Percentiles rank a stretch among this genome's conserved stretches.
Conservation (phyloP, 2,797 vertebrate species). For the Rhinophrynus dorsalis region DNA sequence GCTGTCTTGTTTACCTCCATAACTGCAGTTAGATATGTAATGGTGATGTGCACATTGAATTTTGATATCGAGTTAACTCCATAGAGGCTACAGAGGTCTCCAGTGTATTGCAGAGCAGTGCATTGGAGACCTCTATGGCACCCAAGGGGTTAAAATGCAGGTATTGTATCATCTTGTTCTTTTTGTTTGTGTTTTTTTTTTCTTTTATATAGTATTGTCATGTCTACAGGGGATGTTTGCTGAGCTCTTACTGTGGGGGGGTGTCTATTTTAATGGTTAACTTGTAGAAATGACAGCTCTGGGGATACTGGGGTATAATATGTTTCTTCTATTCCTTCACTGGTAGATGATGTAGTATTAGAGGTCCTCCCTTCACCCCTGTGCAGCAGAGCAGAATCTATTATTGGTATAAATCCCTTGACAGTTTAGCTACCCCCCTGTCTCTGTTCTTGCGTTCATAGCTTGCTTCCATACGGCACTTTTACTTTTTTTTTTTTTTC, state of each 20-base stretch:
- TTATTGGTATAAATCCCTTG: slow-evolving; percentile 64
- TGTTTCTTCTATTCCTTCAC: slow-evolving; percentile 45
- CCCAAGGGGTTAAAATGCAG: too few species aligned
- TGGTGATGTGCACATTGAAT: slow-evolving; percentile 67
- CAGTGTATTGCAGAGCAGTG: too few species aligned
- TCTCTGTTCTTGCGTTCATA: slow-evolving; percentile 68
- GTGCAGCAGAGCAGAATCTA: slow-evolving; percentile 58
- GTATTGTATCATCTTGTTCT: slow-evolving; percentile 59
- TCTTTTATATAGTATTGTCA: slow-evolving; percentile 32
- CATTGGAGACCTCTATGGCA: too few species aligned
- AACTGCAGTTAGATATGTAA: slow-evolving; percentile 65
- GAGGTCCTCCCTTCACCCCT: slow-evolving; percentile 43
- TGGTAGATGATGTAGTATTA: slow-evolving; percentile 55
- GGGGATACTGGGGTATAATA: slow-evolving; percentile 58
- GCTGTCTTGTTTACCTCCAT: slow-evolving; percentile 60
- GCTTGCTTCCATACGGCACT: slow-evolving; percentile 71
- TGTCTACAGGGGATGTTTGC: slow-evolving; percentile 36
- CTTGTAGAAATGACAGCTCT: slow-evolving; percentile 24
- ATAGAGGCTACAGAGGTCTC: too few species aligned
- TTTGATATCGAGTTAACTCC: slow-evolving; percentile 64
- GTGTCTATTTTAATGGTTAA: slow-evolving; percentile 15
- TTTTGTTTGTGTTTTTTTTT: slow-evolving; percentile 55
- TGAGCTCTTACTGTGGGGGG: background rate
- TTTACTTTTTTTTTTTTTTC: slow-evolving; percentile 61
- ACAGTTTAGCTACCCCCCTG: slow-evolving; percentile 61